phyloP scores from a whole-genome alignment of 2,113 vertebrate species.

The Odocoileus virginianus region DNA sequence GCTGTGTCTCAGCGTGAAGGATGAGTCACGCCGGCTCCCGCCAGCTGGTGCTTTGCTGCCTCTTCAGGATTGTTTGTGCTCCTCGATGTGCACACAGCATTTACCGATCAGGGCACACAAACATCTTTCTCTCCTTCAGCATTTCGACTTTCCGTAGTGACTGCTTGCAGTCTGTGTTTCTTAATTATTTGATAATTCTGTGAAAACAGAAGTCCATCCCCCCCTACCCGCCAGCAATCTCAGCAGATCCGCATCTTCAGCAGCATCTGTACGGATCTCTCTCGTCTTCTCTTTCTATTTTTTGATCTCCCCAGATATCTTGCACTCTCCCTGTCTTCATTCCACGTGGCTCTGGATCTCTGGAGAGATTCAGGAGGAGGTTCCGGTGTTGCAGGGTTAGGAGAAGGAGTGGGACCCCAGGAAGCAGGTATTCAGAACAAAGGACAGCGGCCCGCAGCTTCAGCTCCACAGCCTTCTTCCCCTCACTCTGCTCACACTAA shows the following conservation, averaged over 20 bases:
- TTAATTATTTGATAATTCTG: background rate
- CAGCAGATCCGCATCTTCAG: background rate
- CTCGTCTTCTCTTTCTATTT: background rate
- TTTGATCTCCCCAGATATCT: background rate
- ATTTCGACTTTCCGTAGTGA: background rate
- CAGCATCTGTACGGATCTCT: background rate
- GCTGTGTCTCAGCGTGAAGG: background rate
- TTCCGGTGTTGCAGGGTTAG: background rate
- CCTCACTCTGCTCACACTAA: background rate
- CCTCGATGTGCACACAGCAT: accelerated
- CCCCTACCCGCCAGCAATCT: accelerated
- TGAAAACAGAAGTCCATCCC: background rate
- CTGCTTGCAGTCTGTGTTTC: background rate
- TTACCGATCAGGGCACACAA: background rate
- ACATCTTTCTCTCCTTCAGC: background rate
- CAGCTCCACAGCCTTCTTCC: accelerated
- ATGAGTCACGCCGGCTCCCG: background rate
- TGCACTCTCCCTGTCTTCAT: background rate
- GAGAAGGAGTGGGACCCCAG: background rate
- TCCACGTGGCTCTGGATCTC: background rate
- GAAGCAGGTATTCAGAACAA: background rate
- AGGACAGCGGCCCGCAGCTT: background rate
- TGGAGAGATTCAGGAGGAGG: background rate
- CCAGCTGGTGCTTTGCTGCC: background rate
- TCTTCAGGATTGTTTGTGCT: background rate